A percentile compares a stretch with the other conserved stretches of the same genome.
Evolutionary conservation across 2,888 invertebrate genomes (phyloP).

Genomic region (Pedicia rivosa): DNA sequence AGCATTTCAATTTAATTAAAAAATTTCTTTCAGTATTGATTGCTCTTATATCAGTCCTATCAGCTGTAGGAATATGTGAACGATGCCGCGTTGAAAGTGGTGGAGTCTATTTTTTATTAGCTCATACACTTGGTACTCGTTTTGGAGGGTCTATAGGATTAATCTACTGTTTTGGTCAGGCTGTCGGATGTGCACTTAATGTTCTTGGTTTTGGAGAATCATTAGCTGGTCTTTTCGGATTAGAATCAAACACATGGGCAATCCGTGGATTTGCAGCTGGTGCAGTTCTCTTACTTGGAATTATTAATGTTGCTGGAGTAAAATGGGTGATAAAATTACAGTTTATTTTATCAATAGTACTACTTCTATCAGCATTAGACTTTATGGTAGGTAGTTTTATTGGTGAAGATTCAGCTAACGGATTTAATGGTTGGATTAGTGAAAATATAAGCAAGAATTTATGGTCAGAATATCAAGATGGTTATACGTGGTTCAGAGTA

Average conservation of each 20-base stretch:
- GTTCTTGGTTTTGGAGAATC: conserved; percentile 93
- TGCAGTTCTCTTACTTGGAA: conserved; percentile 70
- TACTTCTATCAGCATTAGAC: conserved; percentile 79
- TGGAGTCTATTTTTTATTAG: conserved; percentile 91
- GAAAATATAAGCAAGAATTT: conserved; percentile 67
- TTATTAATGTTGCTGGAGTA: conserved; percentile 90
- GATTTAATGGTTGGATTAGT: conserved; percentile 76
- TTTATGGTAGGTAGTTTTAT: conserved; percentile 89
- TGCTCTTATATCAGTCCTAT: conserved; percentile 80
- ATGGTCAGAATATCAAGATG: conserved; percentile 59
- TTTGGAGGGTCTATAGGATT: conserved; percentile 87
- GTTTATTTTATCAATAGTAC: conserved; percentile 68
- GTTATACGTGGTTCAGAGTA: conserved; percentile 86
- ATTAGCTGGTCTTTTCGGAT: conserved; percentile 68
- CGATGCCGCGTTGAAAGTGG: conserved; percentile 89
- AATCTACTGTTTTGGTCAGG: conserved; percentile 92
- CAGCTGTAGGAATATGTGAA: conserved; percentile 94
- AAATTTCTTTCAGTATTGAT: conserved; percentile 53
- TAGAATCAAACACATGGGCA: conserved; percentile 58
- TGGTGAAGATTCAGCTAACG: conserved; percentile 50
- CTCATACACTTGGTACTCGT: conserved; percentile 85
- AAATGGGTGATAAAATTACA: conserved; percentile 97
- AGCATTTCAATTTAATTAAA: too few relatives aligned
- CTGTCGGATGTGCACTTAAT: conserved; percentile 90
- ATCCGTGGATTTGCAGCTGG: conserved; percentile 76